Evolutionary conservation across 2,797 vertebrate genomes (phyloP), one percentile per base, ranked within the genome.

Genomic region (Allenopithecus nigroviridis): DNA sequence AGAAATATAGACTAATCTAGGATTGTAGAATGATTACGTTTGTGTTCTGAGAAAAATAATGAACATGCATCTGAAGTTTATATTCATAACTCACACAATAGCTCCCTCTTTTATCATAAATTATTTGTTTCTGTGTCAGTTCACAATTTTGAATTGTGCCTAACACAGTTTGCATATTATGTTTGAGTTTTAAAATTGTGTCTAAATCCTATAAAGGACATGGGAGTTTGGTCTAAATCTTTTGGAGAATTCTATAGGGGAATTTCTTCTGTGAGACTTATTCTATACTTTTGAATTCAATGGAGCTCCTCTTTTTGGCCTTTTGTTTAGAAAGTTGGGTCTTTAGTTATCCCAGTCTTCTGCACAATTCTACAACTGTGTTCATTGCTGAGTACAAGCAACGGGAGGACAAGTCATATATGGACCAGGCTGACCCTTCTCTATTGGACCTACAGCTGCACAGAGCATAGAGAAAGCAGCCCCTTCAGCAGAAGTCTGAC

Each of bases 391-490:
- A 39, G n/a, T 61, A 17, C 5, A 81, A 74, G 41, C 22, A n/a
- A 19, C 8, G 1, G 30, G 48, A 46, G 21, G 1, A n/a, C 11
- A 74, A 55, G 76, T 3, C 33, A 64, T 17, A 8, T n/a, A 48
- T 14, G 9, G 14, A 19, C 21, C 13, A 3, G 8, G 17, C 24
- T 53, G 5, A 2, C 24, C 13, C 5, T 21, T 46, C 9, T 6
- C 9, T 21, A n/a, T 78, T 26, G 7, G 21, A 36, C 17, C 16
- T 2, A 4, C 1, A 50, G 19, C 8, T 72, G 17, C 22, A 36
- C 4, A n/a, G n/a, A 33, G 22, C 4, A 1, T 39, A 39, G 39
- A 64, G 21, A 46, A 41, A n/a, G 26, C 9, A n/a, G 21, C 61
- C 11, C 11, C 5, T 28, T 16, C 39, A 30, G 9, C 33, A 68